These are phyloP conservation scores for Herminia tarsipennalis DNA, from an alignment of 2,888 invertebrate species.

Conservation along the genomic window DNA sequence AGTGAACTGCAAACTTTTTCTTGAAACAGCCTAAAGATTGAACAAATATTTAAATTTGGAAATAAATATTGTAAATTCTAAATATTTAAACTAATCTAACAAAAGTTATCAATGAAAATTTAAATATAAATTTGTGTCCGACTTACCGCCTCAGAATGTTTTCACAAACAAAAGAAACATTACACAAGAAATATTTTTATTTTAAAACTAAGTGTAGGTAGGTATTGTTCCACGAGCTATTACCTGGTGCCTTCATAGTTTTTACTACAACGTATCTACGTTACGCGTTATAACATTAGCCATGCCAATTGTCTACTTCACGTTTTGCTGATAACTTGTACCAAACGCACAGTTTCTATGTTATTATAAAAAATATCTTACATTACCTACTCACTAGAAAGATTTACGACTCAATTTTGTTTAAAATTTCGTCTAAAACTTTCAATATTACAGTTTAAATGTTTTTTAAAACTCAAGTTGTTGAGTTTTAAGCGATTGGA, in stretches of 20 bases:
- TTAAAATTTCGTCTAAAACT: slow-evolving; percentile 1
- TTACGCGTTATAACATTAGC: slow-evolving; percentile 41
- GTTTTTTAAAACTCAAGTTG: background rate
- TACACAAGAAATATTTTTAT: slow-evolving; percentile 5
- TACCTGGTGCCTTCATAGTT: slow-evolving; percentile 19
- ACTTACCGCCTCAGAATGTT: too few relatives aligned
- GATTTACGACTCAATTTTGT: slow-evolving; percentile 12
- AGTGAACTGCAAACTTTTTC: too few relatives aligned
- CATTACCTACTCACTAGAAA: slow-evolving; percentile 3
- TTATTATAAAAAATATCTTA: slow-evolving; percentile 10
- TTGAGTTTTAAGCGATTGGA: background rate
- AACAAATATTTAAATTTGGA: too few relatives aligned
- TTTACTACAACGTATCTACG: slow-evolving; percentile 32
- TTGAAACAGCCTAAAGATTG: too few relatives aligned
- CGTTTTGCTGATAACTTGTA: slow-evolving; percentile 36
- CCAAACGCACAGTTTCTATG: slow-evolving; percentile 21
- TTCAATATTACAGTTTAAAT: background rate
- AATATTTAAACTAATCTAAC: too few relatives aligned
- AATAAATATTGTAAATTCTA: too few relatives aligned
- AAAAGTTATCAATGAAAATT: too few relatives aligned
- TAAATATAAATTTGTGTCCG: too few relatives aligned
- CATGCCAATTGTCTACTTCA: slow-evolving; percentile 39
- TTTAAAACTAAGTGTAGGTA: slow-evolving; percentile 17
- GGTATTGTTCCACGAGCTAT: slow-evolving; percentile 18
- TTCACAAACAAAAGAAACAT: too few relatives aligned